Evolutionary conservation across 2,888 invertebrate species (phyloP).

Genomic region (Heliconius charithonia): DNA sequence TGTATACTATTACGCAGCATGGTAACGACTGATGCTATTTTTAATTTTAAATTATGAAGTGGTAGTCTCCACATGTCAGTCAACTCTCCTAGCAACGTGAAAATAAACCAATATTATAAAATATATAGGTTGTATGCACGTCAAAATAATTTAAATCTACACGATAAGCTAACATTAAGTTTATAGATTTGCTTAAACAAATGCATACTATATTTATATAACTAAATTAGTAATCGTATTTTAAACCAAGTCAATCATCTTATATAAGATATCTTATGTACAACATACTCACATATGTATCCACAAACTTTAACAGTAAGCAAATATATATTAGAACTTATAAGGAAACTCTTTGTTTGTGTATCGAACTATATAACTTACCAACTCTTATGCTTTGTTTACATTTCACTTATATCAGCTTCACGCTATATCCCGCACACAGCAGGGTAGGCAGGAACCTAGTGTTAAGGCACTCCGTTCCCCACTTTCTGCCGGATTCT

Average conservation of each 20-base stretch:
- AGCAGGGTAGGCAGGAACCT: too few species aligned
- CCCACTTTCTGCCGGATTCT: too few species aligned
- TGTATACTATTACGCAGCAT: too few species aligned
- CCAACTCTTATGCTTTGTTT: constrained; percentile 6
- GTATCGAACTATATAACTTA: constrained; percentile 2
- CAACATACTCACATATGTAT: neutral
- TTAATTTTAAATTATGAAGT: too few species aligned
- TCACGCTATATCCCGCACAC: too few species aligned
- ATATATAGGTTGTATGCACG: too few species aligned
- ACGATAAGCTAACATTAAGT: neutral
- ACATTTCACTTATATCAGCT: neutral
- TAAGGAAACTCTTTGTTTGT: too few species aligned
- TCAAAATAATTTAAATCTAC: neutral
- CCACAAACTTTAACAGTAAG: constrained; percentile 2
- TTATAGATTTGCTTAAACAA: neutral
- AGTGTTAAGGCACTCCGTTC: too few species aligned
- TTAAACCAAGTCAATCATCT: neutral
- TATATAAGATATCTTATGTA: neutral
- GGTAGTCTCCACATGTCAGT: too few species aligned
- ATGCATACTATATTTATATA: neutral
- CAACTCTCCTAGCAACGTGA: too few species aligned
- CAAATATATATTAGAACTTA: constrained; percentile 5
- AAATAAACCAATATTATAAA: too few species aligned
- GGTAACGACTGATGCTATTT: too few species aligned
- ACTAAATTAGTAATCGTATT: neutral